Conservation (phyloP, 2,797 vertebrate genomes). For the Rhincodon typus region DNA sequence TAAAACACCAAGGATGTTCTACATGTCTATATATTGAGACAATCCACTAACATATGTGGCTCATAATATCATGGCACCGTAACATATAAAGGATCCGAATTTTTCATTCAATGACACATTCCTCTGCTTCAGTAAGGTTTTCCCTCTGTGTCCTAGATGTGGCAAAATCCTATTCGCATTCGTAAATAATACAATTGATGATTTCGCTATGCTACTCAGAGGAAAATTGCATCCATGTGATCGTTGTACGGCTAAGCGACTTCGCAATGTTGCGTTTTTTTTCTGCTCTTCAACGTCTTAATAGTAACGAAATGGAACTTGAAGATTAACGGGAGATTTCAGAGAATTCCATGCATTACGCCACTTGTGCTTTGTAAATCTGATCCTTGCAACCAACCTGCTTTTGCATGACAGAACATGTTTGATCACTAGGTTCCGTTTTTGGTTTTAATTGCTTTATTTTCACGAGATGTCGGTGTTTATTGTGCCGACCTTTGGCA, state of each 20-base stretch:
- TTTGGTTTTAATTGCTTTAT: not conserved
- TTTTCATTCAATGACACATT: not conserved
- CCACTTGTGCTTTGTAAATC: not conserved
- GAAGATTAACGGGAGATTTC: not conserved
- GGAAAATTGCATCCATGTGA: not conserved
- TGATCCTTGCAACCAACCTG: not conserved
- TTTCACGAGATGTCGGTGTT: not conserved
- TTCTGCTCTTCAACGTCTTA: not conserved
- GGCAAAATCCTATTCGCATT: not conserved
- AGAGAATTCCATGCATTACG: not conserved
- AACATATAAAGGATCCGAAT: not conserved
- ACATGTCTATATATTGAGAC: not conserved
- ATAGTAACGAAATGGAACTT: not conserved
- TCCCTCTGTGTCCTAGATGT: not conserved
- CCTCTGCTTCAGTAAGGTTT: no score
- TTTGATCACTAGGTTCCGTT: not conserved
- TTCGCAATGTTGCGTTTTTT: not conserved
- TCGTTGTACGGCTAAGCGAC: not conserved
- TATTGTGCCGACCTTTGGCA: not conserved
- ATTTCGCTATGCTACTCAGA: not conserved
- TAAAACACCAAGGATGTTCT: not conserved
- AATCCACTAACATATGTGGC: not conserved
- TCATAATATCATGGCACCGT: not conserved
- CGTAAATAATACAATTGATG: not conserved
- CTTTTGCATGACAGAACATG: not conserved